Percentiles rank a stretch among this genome's conserved stretches.
Conservation (phyloP, 1,140 invertebrate species). For the Argopecten irradians region DNA sequence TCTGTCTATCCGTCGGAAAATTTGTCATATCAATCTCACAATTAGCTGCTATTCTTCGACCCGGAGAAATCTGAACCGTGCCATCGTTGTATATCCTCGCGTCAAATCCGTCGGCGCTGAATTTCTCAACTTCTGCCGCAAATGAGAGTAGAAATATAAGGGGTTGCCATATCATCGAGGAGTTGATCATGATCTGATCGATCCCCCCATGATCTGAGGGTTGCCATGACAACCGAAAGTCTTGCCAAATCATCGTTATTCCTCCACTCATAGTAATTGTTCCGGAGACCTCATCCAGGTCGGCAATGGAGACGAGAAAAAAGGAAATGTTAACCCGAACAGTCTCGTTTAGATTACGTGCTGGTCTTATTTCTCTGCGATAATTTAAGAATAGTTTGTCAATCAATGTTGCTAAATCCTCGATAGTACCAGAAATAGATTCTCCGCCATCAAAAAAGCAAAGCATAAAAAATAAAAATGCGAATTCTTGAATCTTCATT, state of each 20-base stretch:
- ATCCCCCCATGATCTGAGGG: slow-evolving; percentile 26
- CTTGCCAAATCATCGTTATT: not conserved
- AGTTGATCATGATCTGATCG: not conserved
- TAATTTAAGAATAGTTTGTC: not conserved
- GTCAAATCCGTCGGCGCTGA: not conserved
- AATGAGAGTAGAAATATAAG: not conserved
- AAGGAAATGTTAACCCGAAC: not conserved
- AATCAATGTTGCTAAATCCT: not conserved
- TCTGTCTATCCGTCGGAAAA: slow-evolving; percentile 36
- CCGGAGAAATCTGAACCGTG: not conserved
- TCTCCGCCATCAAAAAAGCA: not conserved
- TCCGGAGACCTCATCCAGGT: slow-evolving; percentile 27
- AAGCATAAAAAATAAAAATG: not conserved
- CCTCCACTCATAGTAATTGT: slow-evolving; percentile 7
- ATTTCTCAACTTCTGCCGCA: not conserved
- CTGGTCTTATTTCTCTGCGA: no score
- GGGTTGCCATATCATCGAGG: slow-evolving; percentile 24
- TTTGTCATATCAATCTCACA: slow-evolving; percentile 35
- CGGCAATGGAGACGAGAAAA: slow-evolving; percentile 14
- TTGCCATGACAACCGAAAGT: slow-evolving; percentile 31
- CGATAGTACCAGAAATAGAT: not conserved
- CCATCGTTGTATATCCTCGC: not conserved
- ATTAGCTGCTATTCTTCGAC: not conserved
- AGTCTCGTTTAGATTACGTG: not conserved
- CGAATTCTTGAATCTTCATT: not conserved